These are phyloP conservation scores for Macropis europaea DNA, from an alignment of 2,888 invertebrate species.

Conservation along the genomic window DNA sequence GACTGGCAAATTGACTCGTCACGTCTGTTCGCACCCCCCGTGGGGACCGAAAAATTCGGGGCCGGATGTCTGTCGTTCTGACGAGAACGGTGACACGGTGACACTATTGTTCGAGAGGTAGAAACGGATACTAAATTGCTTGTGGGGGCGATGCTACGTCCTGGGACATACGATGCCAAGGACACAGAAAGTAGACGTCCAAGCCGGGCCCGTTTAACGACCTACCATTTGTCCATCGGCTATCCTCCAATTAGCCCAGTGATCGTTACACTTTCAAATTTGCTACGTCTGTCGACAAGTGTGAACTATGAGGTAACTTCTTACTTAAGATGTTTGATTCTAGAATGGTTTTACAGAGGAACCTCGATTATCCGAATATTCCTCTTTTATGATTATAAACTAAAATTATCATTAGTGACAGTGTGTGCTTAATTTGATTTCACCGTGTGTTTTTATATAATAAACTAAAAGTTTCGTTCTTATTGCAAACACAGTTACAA, in stretches of 20 bases:
- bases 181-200: conserved; percentile 32
- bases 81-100: conserved; percentile 35
- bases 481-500: too few relatives aligned
- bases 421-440: too few relatives aligned
- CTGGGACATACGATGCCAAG: conserved; percentile 32
- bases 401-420: too few relatives aligned
- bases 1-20: not conserved
- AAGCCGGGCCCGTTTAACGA: conserved; percentile 17
- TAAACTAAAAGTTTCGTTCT: too few relatives aligned
- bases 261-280: not conserved
- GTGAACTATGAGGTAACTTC: not conserved
- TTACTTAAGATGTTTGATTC: too few relatives aligned
- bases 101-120: conserved; percentile 49
- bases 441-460: too few relatives aligned
- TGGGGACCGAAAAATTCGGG: conserved; percentile 30
- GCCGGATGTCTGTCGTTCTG: conserved; percentile 50
- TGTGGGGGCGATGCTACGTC: not conserved
- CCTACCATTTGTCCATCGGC: conserved; percentile 34
- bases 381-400: too few relatives aligned
- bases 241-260: conserved; percentile 41
- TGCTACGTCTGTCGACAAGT: not conserved
- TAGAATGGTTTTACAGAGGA: too few relatives aligned
- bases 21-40: conserved; percentile 24
- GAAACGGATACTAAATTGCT: conserved; percentile 49
- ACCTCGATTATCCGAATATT: too few relatives aligned